Conservation (phyloP, 1,140 invertebrate species). For the Hestina assimilis region DNA sequence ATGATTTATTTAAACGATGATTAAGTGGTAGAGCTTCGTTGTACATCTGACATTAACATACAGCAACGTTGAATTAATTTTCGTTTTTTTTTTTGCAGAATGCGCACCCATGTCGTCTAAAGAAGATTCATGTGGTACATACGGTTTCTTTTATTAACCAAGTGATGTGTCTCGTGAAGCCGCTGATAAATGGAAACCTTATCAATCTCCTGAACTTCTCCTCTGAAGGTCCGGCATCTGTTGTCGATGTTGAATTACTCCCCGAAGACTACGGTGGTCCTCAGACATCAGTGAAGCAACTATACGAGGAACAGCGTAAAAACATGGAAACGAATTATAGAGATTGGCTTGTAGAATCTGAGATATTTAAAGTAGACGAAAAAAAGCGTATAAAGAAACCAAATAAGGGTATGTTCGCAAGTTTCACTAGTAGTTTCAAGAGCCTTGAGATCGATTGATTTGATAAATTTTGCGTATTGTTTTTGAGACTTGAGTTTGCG, state of each 20-base stretch:
- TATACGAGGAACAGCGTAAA: conserved; percentile 71
- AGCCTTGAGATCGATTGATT: conserved; percentile 71
- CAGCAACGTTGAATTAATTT: no score
- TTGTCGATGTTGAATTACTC: conserved; percentile 68
- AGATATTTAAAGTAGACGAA: conserved; percentile 72
- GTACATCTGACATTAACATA: background rate
- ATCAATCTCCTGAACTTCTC: conserved; percentile 78
- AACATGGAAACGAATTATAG: conserved; percentile 73
- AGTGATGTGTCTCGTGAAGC: conserved; percentile 80
- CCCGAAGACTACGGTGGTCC: conserved; percentile 76
- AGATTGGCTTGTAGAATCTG: conserved; percentile 74
- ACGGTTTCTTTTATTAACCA: conserved; percentile 81
- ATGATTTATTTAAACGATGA: background rate
- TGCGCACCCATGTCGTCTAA: conserved; percentile 80
- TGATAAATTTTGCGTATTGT: background rate
- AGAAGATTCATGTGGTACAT: conserved; percentile 80
- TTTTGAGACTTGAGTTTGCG: background rate
- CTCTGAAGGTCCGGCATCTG: conserved; percentile 67
- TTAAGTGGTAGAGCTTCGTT: background rate
- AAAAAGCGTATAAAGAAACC: conserved; percentile 76
- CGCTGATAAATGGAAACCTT: conserved; percentile 79
- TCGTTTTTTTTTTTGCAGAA: conserved; percentile 66
- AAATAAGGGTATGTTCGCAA: conserved; percentile 71
- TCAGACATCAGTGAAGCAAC: conserved; percentile 60
- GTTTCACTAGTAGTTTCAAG: conserved; percentile 69